Evolutionary conservation across 1,140 invertebrate genomes (phyloP), one percentile per base, ranked within the genome.

Genomic region (Papilio glaucus): DNA sequence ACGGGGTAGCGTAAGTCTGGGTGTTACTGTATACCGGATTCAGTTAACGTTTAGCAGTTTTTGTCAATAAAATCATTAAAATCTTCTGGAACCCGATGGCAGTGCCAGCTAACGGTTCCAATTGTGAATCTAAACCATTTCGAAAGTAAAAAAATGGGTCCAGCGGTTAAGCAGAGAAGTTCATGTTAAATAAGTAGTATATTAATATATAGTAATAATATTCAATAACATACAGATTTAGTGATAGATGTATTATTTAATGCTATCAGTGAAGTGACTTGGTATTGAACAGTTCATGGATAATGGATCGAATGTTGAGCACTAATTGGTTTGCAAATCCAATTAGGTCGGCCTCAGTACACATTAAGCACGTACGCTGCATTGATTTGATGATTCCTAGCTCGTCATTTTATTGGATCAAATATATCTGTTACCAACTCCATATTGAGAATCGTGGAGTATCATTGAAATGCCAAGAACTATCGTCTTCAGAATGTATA

Each of bases 261-360:
- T 33, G 62, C 62, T 65, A 38, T 65, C 62, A 65, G 62, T 65
- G 33, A 39, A 65, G 62, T 69, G 24, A 37, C 42, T 29, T 53
- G 24, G 4, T 49, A 69, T 69, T 69, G 41, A 49, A 69, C 67
- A 69, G 78, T 81, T 79, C 74, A 77, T 78, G 79, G 85, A 88
- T 85, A 89, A 89, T 89, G 85, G 85, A 78, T 69, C 77, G 83
- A 82, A 84, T 87, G 86, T 88, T 85, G 74, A 85, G 79, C 81
- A 86, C 86, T 89, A 89, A 89, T 91, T 91, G 89, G 80, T 89
- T 87, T 80, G 85, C 85, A 88, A 88, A 91, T 89, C 87, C 87
- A 91, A 91, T 91, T 88, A 89, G 80, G 81, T 85, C 75, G 78
- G 77, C 76, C 81, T 71, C 82, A 76, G 75, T 85, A 85, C 83